Conservation (phyloP, 2,113 vertebrate species). For the Speoplatyrhinus poulsoni region DNA sequence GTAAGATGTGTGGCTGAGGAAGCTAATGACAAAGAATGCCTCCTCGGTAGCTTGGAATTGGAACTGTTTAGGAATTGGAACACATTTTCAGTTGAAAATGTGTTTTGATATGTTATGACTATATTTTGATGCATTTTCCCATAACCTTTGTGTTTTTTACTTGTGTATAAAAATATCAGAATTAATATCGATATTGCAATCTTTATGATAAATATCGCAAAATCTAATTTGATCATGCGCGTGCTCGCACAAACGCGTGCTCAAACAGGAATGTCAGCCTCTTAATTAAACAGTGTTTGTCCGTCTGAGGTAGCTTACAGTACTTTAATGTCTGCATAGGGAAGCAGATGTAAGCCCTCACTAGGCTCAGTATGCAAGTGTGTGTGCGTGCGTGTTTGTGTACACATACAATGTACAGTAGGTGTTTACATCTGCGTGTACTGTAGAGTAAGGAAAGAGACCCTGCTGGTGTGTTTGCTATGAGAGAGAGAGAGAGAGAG, state of each 20-base stretch:
- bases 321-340: conserved; percentile 48
- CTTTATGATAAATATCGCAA: no score
- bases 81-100: no score
- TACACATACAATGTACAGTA: no score
- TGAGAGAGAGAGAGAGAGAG: not conserved
- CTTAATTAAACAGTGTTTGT: conserved; percentile 36
- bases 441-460: not conserved
- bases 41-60: no score
- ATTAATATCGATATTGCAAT: no score
- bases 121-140: no score
- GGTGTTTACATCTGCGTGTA: not conserved
- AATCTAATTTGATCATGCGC: not conserved
- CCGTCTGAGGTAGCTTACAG: conserved; percentile 29
- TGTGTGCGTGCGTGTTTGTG: not conserved
- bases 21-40: no score
- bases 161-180: no score
- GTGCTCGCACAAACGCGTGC: conserved; percentile 4
- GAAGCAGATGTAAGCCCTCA: conserved; percentile 27
- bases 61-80: no score
- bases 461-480: not conserved
- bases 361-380: not conserved
- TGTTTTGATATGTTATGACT: no score
- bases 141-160: no score
- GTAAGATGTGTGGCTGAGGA: no score
- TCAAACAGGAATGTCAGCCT: conserved; percentile 43